These are phyloP conservation scores for Lamellibrachia luymesi DNA, from an alignment of 1,140 invertebrate species.

Conservation along the genomic window DNA sequence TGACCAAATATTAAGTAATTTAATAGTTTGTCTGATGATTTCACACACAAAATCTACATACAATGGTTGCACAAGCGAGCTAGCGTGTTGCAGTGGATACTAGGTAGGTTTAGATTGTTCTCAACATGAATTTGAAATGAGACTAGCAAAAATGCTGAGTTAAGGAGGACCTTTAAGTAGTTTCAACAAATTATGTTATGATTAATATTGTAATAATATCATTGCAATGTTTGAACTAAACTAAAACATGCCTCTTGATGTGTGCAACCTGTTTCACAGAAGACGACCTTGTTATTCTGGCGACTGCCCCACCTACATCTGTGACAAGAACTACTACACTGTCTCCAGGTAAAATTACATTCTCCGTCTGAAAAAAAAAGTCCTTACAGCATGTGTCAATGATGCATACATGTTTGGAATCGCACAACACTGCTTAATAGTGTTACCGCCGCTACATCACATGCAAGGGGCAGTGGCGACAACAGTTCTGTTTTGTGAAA, in stretches of 20 bases:
- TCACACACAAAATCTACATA: too few relatives aligned
- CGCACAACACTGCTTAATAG: background rate
- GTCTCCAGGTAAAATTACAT: background rate
- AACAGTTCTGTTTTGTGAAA: background rate
- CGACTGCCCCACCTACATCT: background rate
- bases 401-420: background rate
- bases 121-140: too few relatives aligned
- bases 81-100: too few relatives aligned
- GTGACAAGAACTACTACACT: background rate
- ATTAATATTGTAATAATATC: too few relatives aligned
- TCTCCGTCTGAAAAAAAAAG: background rate
- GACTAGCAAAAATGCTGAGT: too few relatives aligned
- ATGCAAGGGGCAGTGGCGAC: background rate
- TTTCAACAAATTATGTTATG: too few relatives aligned
- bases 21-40: too few relatives aligned
- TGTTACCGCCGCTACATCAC: background rate
- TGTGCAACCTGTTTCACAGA: background rate
- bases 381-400: background rate
- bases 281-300: background rate
- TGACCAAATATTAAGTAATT: too few relatives aligned
- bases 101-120: too few relatives aligned
- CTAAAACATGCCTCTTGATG: background rate
- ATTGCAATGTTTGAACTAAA: background rate
- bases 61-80: too few relatives aligned
- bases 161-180: too few relatives aligned